phyloP scores from a whole-genome alignment of 2,797 vertebrate genomes.

The Pyrocephalus nanus region DNA sequence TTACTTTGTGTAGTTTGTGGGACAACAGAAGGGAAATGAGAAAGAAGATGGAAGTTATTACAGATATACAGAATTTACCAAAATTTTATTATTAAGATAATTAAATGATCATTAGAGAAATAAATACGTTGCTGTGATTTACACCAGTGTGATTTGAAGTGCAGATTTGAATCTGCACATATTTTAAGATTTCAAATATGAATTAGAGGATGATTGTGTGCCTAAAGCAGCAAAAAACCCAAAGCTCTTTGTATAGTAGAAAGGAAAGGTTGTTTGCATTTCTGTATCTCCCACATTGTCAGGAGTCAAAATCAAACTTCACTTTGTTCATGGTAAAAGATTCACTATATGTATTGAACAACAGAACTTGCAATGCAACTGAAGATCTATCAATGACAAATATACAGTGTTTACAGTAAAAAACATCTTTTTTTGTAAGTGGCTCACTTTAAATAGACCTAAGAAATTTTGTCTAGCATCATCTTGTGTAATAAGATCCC shows the following conservation, averaged over 20 bases:
- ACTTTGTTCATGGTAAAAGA: neutral
- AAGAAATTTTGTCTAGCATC: neutral
- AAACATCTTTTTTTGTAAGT: neutral
- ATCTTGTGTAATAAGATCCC: fast-evolving
- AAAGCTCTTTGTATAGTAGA: neutral
- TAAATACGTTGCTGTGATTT: neutral
- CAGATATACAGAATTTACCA: neutral
- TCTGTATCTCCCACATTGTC: neutral
- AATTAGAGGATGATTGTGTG: neutral
- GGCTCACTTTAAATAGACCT: neutral
- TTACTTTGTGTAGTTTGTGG: neutral
- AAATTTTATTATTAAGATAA: neutral
- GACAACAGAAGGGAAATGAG: neutral
- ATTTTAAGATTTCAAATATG: neutral
- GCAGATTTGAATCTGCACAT: neutral
- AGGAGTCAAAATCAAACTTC: neutral
- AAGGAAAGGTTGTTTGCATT: neutral
- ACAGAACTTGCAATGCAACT: neutral
- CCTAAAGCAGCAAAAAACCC: neutral
- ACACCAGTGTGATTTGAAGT: neutral
- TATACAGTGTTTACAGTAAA: neutral
- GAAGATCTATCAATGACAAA: neutral
- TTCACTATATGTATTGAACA: neutral
- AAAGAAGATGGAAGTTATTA: neutral
- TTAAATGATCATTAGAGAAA: neutral